Conservation (phyloP, 2,797 vertebrate species). For the Poecilia gillii region DNA sequence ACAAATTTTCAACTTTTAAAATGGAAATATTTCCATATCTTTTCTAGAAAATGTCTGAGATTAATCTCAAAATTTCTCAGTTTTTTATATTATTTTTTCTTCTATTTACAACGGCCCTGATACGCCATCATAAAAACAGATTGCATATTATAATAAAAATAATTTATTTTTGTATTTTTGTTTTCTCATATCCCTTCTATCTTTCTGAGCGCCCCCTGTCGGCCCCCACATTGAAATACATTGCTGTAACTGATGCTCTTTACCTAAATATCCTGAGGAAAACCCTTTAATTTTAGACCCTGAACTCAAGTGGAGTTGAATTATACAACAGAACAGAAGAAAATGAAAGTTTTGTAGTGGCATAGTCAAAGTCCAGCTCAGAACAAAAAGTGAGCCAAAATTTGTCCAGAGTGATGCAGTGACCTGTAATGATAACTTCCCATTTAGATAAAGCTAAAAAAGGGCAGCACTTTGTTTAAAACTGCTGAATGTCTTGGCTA, state of each 20-base stretch:
- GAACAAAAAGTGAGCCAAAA: background rate
- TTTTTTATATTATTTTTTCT: too few species aligned
- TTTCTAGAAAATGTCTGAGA: too few species aligned
- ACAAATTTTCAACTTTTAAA: too few species aligned
- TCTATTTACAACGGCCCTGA: too few species aligned
- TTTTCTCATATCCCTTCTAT: too few species aligned
- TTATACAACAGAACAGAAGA: background rate
- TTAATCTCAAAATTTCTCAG: too few species aligned
- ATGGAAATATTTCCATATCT: too few species aligned
- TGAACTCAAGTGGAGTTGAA: background rate
- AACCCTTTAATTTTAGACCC: background rate
- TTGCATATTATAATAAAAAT: too few species aligned
- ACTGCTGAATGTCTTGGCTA: conserved; percentile 4
- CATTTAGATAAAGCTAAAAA: background rate
- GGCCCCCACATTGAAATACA: background rate
- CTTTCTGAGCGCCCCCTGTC: too few species aligned
- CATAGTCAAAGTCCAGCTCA: background rate
- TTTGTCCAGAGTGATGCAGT: background rate
- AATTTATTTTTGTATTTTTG: too few species aligned
- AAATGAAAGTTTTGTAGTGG: background rate
- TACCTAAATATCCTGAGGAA: background rate
- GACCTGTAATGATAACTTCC: too few species aligned
- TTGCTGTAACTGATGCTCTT: background rate
- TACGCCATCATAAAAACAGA: too few species aligned
- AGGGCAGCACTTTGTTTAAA: conserved; percentile 58